Evolutionary conservation across 2,888 invertebrate species (phyloP), one percentile per base, ranked within the genome.

Genomic region (Mythimna pallens): DNA sequence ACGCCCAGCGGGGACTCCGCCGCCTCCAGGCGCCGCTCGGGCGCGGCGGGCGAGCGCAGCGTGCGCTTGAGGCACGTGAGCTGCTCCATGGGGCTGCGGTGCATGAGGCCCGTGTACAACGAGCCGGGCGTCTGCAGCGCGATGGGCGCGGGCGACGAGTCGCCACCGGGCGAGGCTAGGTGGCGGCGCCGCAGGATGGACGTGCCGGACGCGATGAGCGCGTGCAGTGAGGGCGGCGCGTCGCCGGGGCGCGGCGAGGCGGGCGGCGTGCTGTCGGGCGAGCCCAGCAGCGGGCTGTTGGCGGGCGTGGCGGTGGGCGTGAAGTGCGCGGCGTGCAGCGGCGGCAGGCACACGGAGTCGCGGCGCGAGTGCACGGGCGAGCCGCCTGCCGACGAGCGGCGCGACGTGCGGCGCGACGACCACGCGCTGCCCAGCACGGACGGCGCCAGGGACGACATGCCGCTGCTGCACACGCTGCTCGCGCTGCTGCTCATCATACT

Each of bases 301-400:
- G 98, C 98, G 2, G 99, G 99, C 9, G 99, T 99, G 10, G 98
- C 98, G 0, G 98, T 98, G 6, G 98, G 98, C 10, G 98, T 97
- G 92, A 97, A 98, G 89, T 96, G 97, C 43, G 97, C 97, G 97
- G 97, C 97, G 97, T 82, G 97, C 96, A 93, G 98, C 97, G 89
- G 98, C 97, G 84, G 88, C 22, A 98, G 98, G 71, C 97, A 98
- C 81, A 98, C 97, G 3, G 98, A 98, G 89, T 98, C 98, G 74
- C 98, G 97, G 25, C 98, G 97, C 73, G 98, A 98, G 67, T 97
- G 94, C 70, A 96, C 96, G 47, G 97, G 97, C 65, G 96, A 96
- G 34, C 90, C 94, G 76, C 93, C 93, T 90, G 97, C 90, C 90
- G 97, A 93, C 81, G 97, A 86, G 90, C 97, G 84, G 85, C 97